These are phyloP conservation scores for Scleropages formosus DNA, from an alignment of 2,797 vertebrate genomes.

Conservation along the genomic window DNA sequence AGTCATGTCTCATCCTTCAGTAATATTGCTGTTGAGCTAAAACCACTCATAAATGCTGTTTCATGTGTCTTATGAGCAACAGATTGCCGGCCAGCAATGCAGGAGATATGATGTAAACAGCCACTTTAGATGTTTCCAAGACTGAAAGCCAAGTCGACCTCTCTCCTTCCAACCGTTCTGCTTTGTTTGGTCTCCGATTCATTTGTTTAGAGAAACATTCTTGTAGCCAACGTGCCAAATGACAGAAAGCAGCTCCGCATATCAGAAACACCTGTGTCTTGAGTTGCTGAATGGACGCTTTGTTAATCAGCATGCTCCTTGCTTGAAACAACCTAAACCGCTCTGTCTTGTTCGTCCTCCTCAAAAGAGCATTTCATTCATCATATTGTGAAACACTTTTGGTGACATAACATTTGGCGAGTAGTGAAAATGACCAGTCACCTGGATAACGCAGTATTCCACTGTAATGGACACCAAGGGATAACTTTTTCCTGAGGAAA, in stretches of 20 bases:
- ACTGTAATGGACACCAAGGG: no score
- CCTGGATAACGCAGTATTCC: no score
- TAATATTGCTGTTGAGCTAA: conserved; percentile 50
- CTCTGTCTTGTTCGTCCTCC: conserved; percentile 17
- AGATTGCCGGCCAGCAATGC: conserved; percentile 51
- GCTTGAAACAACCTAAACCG: conserved; percentile 29
- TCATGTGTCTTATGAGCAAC: conserved; percentile 62
- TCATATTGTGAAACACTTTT: conserved; percentile 6
- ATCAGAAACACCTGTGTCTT: conserved; percentile 52
- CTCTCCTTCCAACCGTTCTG: conserved; percentile 37
- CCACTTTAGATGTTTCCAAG: conserved; percentile 42
- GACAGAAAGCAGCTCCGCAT: conserved; percentile 37
- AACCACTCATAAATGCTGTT: conserved; percentile 55
- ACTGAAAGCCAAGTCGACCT: conserved; percentile 35
- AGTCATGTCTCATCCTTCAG: conserved; percentile 51
- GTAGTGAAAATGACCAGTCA: no score
- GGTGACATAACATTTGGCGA: neutral
- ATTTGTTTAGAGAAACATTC: conserved; percentile 50
- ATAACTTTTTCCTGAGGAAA: no score
- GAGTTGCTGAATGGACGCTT: conserved; percentile 39
- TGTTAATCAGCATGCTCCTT: conserved; percentile 34
- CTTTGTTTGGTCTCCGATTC: conserved; percentile 44
- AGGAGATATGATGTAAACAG: conserved; percentile 48
- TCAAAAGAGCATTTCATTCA: conserved; percentile 6
- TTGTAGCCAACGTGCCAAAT: conserved; percentile 36